Conservation (phyloP, 2,797 vertebrate genomes). For the Tiaroga cobitis region DNA sequence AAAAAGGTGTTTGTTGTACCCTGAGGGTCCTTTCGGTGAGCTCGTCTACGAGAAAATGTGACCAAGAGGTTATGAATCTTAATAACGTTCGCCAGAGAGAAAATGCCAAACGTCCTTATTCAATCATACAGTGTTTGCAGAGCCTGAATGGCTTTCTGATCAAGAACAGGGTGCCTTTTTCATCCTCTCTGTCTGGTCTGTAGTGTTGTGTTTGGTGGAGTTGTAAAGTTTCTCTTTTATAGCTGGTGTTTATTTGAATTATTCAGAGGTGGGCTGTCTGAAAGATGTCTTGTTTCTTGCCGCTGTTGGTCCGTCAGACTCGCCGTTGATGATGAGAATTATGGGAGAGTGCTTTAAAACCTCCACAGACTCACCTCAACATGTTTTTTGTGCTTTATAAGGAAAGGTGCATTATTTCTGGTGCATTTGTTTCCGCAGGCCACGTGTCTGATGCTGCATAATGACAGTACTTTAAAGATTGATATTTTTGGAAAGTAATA, state of each 20-base stretch:
- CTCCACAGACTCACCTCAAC: conserved; percentile 32
- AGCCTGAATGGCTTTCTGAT: background rate
- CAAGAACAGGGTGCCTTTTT: conserved; percentile 36
- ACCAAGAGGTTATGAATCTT: conserved; percentile 29
- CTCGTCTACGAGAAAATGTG: conserved; percentile 22
- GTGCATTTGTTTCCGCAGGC: conserved; percentile 16
- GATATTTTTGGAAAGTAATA: background rate
- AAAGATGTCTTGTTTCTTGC: conserved; percentile 62
- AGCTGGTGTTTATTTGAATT: conserved; percentile 72
- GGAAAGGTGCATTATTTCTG: conserved; percentile 8
- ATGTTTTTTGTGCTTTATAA: conserved; percentile 22
- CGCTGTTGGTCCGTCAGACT: conserved; percentile 21
- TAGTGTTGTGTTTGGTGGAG: conserved; percentile 48
- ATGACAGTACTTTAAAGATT: background rate
- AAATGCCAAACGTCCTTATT: conserved; percentile 15
- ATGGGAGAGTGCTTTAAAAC: conserved; percentile 40
- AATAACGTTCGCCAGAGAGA: conserved; percentile 51
- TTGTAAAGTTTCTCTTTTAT: conserved; percentile 68
- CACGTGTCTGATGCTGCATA: conserved; percentile 32
- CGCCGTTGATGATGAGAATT: conserved; percentile 40
- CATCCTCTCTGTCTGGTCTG: conserved; percentile 53
- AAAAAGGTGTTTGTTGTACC: conserved; percentile 19
- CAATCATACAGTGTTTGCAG: background rate
- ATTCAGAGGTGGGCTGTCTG: conserved; percentile 74
- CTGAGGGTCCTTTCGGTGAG: conserved; percentile 31